Evolutionary conservation across 1,140 invertebrate genomes (phyloP).

Genomic region (Drosophila ananassae): DNA sequence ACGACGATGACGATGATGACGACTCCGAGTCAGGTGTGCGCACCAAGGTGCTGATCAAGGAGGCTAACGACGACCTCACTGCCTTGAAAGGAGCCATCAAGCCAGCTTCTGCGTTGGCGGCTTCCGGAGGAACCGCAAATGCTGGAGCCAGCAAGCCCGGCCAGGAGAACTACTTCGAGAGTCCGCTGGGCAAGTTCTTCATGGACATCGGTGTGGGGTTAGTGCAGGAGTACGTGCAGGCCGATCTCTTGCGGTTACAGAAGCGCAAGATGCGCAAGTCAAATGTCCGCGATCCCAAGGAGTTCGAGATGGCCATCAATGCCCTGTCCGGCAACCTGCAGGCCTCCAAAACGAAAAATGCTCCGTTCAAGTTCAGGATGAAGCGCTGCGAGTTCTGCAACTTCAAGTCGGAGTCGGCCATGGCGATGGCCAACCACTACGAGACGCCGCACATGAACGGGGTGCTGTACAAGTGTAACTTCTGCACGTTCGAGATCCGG

Average conservation of each 20-base stretch:
- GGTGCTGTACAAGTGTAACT: constrained; percentile 94
- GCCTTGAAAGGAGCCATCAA: constrained; percentile 85
- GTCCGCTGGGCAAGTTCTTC: constrained; percentile 95
- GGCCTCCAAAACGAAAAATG: constrained; percentile 95
- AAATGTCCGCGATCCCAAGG: constrained; percentile 87
- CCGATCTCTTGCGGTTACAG: constrained; percentile 94
- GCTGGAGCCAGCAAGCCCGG: constrained; percentile 53
- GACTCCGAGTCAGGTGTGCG: constrained; percentile 85
- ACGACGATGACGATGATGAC: constrained; percentile 86
- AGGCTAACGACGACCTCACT: constrained; percentile 85
- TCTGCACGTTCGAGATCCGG: constrained; percentile 92
- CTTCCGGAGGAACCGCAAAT: constrained; percentile 61
- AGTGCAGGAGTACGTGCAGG: constrained; percentile 96
- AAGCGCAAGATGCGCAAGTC: constrained; percentile 90
- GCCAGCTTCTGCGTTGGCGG: constrained; percentile 82
- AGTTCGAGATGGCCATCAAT: constrained; percentile 91
- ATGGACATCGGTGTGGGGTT: constrained; percentile 95
- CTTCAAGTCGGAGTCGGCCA: constrained; percentile 95
- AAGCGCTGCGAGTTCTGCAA: constrained; percentile 96
- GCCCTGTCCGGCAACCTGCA: constrained; percentile 93
- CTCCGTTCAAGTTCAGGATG: constrained; percentile 91
- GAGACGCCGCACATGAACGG: constrained; percentile 96
- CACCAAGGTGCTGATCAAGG: constrained; percentile 86
- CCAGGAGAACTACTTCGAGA: constrained; percentile 89
- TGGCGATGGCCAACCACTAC: constrained; percentile 95